A percentile compares a stretch with the other conserved stretches of the same genome.
Conservation (phyloP, 2,888 invertebrate genomes). For the Caenorhabditis sp. region DNA sequence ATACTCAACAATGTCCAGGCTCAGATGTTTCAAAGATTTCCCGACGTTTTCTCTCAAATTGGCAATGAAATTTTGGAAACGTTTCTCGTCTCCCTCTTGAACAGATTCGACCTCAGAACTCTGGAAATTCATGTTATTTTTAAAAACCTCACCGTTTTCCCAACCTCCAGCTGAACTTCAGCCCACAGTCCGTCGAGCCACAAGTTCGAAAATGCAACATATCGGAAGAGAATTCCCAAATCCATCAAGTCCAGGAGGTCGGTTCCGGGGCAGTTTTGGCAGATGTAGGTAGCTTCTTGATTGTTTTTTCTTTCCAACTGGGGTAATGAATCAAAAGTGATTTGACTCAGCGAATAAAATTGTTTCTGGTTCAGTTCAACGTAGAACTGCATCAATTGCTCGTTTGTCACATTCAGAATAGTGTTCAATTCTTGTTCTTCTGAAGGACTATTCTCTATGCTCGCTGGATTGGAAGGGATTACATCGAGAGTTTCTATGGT, state of each 20-base stretch:
- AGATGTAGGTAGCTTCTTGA: background rate
- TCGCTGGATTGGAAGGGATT: no score
- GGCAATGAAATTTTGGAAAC: background rate
- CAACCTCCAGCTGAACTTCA: background rate
- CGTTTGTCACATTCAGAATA: background rate
- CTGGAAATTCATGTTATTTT: background rate
- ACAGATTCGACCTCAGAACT: background rate
- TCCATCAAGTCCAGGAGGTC: conserved; percentile 27
- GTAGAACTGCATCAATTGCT: conserved; percentile 8
- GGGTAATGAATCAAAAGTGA: background rate
- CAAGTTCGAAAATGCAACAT: conserved; percentile 23
- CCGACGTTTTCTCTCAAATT: conserved; percentile 30
- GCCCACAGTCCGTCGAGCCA: conserved; percentile 38
- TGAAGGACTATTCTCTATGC: background rate
- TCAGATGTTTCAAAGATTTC: conserved; percentile 1
- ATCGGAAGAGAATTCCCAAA: conserved; percentile 7
- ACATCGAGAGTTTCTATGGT: background rate
- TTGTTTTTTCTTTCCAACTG: conserved; percentile 4
- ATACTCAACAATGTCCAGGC: conserved; percentile 34
- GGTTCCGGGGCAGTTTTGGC: conserved; percentile 43
- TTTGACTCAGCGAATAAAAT: conserved; percentile 5
- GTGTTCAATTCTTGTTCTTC: conserved; percentile 3
- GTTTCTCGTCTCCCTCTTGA: background rate
- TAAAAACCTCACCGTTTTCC: background rate
- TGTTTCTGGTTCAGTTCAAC: conserved; percentile 20